These are phyloP conservation scores for Melanostigma gelatinosum DNA, from an alignment of 2,113 vertebrate genomes.

Conservation along the genomic window DNA sequence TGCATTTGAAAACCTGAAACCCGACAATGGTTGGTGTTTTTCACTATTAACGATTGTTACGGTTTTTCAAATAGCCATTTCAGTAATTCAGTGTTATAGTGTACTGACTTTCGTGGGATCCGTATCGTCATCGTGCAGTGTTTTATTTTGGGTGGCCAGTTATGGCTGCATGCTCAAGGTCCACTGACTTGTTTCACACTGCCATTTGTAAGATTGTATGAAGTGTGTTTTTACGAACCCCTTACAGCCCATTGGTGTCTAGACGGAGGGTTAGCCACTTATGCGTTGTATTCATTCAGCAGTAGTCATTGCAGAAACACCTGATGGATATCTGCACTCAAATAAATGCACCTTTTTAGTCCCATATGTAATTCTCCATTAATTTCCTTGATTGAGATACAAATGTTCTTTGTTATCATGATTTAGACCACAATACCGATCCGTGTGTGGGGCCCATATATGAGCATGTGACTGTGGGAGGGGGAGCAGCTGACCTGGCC, in stretches of 20 bases:
- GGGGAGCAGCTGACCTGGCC: constrained; percentile 59
- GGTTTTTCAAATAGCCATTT: no score
- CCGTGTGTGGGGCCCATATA: constrained; percentile 21
- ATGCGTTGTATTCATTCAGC: not conserved
- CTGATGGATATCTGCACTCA: not conserved
- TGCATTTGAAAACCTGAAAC: not conserved
- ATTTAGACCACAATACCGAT: not conserved
- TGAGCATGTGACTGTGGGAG: constrained; percentile 54
- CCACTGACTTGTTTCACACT: not conserved
- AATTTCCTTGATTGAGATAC: not conserved
- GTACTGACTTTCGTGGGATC: no score
- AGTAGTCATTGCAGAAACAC: not conserved
- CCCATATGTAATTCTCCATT: not conserved
- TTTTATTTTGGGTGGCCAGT: not conserved
- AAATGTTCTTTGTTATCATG: not conserved
- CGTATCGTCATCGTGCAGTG: no score
- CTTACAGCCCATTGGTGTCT: not conserved
- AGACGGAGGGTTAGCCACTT: not conserved
- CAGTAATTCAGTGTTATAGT: no score
- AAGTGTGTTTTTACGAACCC: not conserved
- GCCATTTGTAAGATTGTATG: not conserved
- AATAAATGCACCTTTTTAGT: not conserved
- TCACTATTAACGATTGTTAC: no score
- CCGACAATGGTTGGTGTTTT: no score
- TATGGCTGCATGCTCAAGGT: not conserved